Conservation (phyloP, 1,140 invertebrate species). For the Zophobas morio region DNA sequence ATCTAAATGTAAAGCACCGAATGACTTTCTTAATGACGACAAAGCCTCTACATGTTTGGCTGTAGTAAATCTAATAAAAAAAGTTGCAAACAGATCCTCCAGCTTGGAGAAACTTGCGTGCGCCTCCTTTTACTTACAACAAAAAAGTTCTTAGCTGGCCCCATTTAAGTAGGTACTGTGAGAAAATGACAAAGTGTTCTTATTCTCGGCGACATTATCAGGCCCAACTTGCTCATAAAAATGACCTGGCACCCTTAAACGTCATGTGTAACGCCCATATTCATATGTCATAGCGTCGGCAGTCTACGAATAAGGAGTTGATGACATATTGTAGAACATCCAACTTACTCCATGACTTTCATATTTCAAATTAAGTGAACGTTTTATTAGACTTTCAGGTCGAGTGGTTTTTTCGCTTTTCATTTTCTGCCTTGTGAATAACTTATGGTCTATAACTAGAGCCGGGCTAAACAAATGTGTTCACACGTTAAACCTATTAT, state of each 20-base stretch:
- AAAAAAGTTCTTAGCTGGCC: conserved; percentile 9
- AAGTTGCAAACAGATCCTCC: not conserved
- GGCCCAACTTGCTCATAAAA: conserved; percentile 45
- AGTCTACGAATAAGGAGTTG: conserved; percentile 46
- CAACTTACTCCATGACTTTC: conserved; percentile 47
- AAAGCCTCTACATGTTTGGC: not conserved
- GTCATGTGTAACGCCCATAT: conserved; percentile 46
- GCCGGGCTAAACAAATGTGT: conserved; percentile 28
- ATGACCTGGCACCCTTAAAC: conserved; percentile 43
- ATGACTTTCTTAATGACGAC: not conserved
- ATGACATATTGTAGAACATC: conserved; percentile 50
- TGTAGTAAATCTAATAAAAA: conserved; percentile 9
- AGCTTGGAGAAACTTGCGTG: conserved; percentile 1
- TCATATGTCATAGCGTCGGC: conserved; percentile 45
- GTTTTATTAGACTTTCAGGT: conserved; percentile 50
- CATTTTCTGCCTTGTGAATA: conserved; percentile 41
- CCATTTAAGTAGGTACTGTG: conserved; percentile 3
- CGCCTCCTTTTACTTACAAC: not conserved
- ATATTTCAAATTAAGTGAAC: conserved; percentile 51
- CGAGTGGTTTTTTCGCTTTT: conserved; percentile 47
- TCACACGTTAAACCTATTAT: conserved; percentile 34
- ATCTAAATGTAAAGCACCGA: too few relatives aligned
- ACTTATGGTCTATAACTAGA: conserved; percentile 43
- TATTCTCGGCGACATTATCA: conserved; percentile 47
- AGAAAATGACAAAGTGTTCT: conserved; percentile 45